Evolutionary conservation across 2,888 invertebrate species (phyloP), one percentile per base, ranked within the genome.

Genomic region (Nineta flava): DNA sequence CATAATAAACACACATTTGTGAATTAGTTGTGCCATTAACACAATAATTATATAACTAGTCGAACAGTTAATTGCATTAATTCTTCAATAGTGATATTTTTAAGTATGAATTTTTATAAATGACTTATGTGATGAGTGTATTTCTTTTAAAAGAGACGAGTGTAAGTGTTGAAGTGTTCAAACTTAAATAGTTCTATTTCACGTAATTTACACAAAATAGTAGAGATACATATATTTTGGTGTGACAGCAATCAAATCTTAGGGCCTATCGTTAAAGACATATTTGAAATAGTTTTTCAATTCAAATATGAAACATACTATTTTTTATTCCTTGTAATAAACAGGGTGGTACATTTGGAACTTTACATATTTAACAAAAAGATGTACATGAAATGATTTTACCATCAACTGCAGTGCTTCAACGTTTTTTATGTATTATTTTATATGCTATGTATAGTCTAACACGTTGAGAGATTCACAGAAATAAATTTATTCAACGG

Each of bases 161-260:
- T 42, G 42, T 42, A 9, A 42, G 17, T 10, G 17, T 17, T 38
- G 7, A 16, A 42, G 42, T 42, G 42, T 42, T 16, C 42, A 42
- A 42, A n/a, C 17, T 42, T 42, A 42, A 19, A 17, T 42, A 26
- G 26, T 26, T 26, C 26, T 26, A 26, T 26, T 26, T 26, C 17
- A 16, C 42, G 17, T 42, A 17, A 13, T 10, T 42, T 5, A 42
- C 15, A 42, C 13, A 21, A 44, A 44, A 21, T 21, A 26, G 7
- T 44, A 44, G 44, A 44, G 13, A 26, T 21, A 13, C 15, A 38
- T 17, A 43, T 44, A 46, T 42, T 42, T 48, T 40, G 48, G 48
- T 48, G 48, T 48, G 48, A 48, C 12, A 48, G 32, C 48, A 48
- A 48, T 48, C 48, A 48, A 31, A 41, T 42, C 41, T 42, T 31